These are phyloP conservation scores for Plectropomus leopardus DNA, from an alignment of 2,113 vertebrate genomes.

Conservation along the genomic window DNA sequence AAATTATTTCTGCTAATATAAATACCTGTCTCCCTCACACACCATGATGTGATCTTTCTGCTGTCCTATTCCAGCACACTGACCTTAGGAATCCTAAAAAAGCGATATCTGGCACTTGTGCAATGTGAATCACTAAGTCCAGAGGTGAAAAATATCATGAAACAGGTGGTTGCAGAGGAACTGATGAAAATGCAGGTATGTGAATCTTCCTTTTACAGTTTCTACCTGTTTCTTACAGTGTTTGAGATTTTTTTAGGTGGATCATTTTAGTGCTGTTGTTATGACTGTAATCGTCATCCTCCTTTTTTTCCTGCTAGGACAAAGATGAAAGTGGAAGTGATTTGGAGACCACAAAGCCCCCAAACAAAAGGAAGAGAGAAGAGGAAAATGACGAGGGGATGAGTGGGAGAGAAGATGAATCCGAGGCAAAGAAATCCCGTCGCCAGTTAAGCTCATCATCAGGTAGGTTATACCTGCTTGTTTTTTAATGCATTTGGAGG, in stretches of 20 bases:
- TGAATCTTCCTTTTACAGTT: neutral
- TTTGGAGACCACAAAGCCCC: constrained; percentile 35
- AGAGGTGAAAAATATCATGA: constrained; percentile 72
- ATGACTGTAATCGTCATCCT: neutral
- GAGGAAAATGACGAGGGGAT: constrained; percentile 48
- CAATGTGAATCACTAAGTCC: constrained; percentile 63
- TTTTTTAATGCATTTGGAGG: neutral
- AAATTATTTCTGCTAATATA: neutral
- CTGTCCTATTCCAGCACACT: constrained; percentile 69
- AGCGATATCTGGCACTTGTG: constrained; percentile 67
- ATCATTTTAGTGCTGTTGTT: neutral
- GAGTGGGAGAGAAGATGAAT: constrained; percentile 45
- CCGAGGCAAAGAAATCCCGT: constrained; percentile 61
- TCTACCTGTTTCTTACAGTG: neutral
- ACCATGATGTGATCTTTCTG: neutral
- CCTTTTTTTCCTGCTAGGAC: constrained; percentile 48
- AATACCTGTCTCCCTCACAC: neutral
- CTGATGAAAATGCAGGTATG: constrained; percentile 82
- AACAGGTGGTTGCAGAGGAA: constrained; percentile 78
- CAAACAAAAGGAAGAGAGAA: constrained; percentile 79
- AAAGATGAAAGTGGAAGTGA: constrained; percentile 60
- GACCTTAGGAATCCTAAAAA: constrained; percentile 77
- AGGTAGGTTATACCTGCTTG: constrained; percentile 31
- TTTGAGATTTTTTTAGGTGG: neutral
- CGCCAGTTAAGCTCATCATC: constrained; percentile 48